phyloP scores from a whole-genome alignment of 2,888 invertebrate genomes.

The Acleris literana region DNA sequence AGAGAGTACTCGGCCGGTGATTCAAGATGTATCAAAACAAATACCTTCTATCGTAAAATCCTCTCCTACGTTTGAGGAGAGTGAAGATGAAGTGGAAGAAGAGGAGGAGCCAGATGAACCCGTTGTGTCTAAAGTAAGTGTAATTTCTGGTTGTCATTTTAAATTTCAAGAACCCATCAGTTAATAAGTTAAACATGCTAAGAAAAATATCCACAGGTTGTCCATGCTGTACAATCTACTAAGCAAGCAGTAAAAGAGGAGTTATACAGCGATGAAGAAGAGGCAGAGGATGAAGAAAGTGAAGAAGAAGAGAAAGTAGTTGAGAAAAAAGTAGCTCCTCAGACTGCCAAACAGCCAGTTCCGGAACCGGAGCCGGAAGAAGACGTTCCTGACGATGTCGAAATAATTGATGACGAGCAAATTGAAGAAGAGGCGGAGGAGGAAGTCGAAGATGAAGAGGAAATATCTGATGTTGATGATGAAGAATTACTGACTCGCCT shows the following conservation, averaged over 20 bases:
- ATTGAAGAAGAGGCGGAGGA: slow-evolving; percentile 78
- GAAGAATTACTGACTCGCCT: slow-evolving; percentile 87
- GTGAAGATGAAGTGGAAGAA: slow-evolving; percentile 57
- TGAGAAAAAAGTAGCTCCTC: slow-evolving; percentile 49
- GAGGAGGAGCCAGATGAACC: slow-evolving; percentile 41
- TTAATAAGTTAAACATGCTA: slow-evolving; percentile 4
- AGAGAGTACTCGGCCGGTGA: slow-evolving; percentile 45
- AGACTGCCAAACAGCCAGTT: slow-evolving; percentile 40
- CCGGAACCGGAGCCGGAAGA: slow-evolving; percentile 52
- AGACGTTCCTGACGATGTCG: slow-evolving; percentile 71
- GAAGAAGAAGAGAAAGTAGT: slow-evolving; percentile 65
- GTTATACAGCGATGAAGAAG: slow-evolving; percentile 69
- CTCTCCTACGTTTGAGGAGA: slow-evolving; percentile 50
- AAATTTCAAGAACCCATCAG: slow-evolving; percentile 1
- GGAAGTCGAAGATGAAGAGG: slow-evolving; percentile 76
- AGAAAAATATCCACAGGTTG: slow-evolving; percentile 47
- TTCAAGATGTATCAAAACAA: slow-evolving; percentile 47
- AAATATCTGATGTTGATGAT: slow-evolving; percentile 87
- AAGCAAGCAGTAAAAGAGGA: slow-evolving; percentile 58
- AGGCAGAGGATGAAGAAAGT: slow-evolving; percentile 59
- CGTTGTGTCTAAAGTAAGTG: slow-evolving; percentile 30
- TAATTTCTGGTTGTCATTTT: neutral
- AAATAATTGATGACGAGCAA: slow-evolving; percentile 76
- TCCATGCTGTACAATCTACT: slow-evolving; percentile 40
- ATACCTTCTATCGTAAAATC: slow-evolving; percentile 49